These are phyloP conservation scores for Aplochiton taeniatus DNA, from an alignment of 2,797 vertebrate genomes.

Conservation along the genomic window DNA sequence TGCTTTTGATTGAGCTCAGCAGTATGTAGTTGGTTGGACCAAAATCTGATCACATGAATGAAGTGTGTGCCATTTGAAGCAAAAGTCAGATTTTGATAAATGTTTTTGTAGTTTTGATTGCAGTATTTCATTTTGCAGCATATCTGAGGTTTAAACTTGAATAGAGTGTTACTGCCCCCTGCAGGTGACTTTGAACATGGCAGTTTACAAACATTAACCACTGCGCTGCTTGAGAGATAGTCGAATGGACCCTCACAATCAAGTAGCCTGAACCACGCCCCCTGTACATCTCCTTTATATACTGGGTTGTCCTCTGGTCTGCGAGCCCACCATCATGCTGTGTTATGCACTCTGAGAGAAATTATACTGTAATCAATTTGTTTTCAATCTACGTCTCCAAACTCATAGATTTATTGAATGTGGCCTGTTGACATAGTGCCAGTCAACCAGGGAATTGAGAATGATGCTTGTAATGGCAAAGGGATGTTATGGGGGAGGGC, in stretches of 20 bases:
- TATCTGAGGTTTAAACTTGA: background rate
- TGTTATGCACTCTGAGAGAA: background rate
- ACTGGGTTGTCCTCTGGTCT: too few species aligned
- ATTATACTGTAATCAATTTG: background rate
- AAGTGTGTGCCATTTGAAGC: too few species aligned
- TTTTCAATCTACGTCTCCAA: background rate
- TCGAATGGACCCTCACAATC: background rate
- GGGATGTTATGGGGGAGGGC: constrained; percentile 32
- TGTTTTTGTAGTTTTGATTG: too few species aligned
- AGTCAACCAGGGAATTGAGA: constrained; percentile 9
- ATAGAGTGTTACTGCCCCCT: constrained; percentile 42
- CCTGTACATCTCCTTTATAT: too few species aligned
- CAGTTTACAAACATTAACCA: background rate
- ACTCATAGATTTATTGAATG: background rate
- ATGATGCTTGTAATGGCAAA: constrained; percentile 30
- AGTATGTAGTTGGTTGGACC: too few species aligned
- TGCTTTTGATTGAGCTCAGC: too few species aligned
- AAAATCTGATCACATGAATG: too few species aligned
- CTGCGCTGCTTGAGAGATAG: background rate
- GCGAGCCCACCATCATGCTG: too few species aligned
- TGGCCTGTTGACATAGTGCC: background rate
- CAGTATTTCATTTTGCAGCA: too few species aligned
- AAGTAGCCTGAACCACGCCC: background rate
- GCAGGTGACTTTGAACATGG: constrained; percentile 5
- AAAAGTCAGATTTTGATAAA: too few species aligned